Percentiles rank a stretch among this genome's conserved stretches.
phyloP scores from a whole-genome alignment of 2,888 invertebrate species.

The Leptinotarsa haldemani region DNA sequence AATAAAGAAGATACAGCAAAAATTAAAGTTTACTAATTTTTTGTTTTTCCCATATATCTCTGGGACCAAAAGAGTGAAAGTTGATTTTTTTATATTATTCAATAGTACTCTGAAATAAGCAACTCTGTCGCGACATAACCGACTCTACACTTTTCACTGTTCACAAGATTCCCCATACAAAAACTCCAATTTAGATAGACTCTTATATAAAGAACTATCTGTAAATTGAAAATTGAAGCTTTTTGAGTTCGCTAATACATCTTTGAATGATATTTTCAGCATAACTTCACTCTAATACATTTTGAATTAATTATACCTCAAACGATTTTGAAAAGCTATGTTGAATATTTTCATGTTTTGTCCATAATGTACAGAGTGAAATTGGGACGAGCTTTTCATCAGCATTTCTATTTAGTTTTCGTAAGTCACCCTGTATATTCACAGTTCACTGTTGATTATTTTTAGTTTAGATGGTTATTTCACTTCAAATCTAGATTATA shows the following conservation, averaged over 20 bases:
- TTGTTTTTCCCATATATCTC: too few species aligned
- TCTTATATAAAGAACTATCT: neutral
- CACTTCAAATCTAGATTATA: conserved; percentile 28
- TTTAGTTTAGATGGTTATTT: conserved; percentile 35
- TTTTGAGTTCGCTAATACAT: conserved; percentile 10
- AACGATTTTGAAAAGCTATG: neutral
- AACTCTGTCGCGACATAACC: too few species aligned
- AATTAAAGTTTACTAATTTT: too few species aligned
- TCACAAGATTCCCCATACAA: too few species aligned
- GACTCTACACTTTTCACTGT: too few species aligned
- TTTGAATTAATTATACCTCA: neutral
- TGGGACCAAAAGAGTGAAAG: too few species aligned
- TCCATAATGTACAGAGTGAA: neutral
- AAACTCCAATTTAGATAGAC: neutral
- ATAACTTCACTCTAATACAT: neutral
- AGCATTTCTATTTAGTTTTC: neutral
- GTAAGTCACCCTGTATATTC: conserved; percentile 6
- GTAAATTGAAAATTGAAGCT: conserved; percentile 7
- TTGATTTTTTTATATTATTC: too few species aligned
- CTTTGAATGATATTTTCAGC: neutral
- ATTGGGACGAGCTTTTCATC: neutral
- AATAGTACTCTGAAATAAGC: too few species aligned
- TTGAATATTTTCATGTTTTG: neutral
- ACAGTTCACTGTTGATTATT: conserved; percentile 37
- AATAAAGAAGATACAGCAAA: too few species aligned